Conservation (phyloP, 2,888 invertebrate species). For the Callimorpha dominula region DNA sequence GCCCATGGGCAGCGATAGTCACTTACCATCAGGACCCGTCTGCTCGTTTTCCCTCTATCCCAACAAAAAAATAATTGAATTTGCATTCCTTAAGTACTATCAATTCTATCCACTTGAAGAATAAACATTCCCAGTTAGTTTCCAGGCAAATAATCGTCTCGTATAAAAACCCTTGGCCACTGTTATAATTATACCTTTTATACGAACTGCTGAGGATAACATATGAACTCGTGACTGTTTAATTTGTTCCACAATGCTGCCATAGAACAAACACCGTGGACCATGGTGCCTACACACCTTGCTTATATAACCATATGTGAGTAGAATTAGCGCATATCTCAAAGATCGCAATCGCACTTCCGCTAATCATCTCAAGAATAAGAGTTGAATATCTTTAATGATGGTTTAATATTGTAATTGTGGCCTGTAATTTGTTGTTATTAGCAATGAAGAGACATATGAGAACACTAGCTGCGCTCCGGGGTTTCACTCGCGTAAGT, state of each 20-base stretch:
- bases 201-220: not conserved
- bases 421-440: not conserved
- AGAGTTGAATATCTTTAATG: slow-evolving; percentile 13
- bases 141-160: not conserved
- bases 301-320: slow-evolving; percentile 1
- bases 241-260: slow-evolving; percentile 4
- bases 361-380: slow-evolving; percentile 13
- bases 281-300: not conserved
- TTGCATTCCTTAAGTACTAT: too few relatives aligned
- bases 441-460: not conserved
- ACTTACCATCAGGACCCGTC: too few relatives aligned
- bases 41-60: too few relatives aligned
- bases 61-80: not conserved
- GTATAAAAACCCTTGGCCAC: not conserved
- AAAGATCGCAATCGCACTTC: slow-evolving; percentile 16
- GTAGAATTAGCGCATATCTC: slow-evolving; percentile 15
- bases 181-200: slow-evolving; percentile 1
- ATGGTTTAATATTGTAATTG: slow-evolving; percentile 1
- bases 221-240: slow-evolving; percentile 10
- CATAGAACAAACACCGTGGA: not conserved
- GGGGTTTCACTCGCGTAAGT: too few relatives aligned
- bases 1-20: too few relatives aligned
- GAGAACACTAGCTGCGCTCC: too few relatives aligned
- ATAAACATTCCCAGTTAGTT: not conserved
- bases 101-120: too few relatives aligned